Base-by-base conservation (phyloP, 2,797 vertebrate genomes). In the Allobates femoralis region DNA sequence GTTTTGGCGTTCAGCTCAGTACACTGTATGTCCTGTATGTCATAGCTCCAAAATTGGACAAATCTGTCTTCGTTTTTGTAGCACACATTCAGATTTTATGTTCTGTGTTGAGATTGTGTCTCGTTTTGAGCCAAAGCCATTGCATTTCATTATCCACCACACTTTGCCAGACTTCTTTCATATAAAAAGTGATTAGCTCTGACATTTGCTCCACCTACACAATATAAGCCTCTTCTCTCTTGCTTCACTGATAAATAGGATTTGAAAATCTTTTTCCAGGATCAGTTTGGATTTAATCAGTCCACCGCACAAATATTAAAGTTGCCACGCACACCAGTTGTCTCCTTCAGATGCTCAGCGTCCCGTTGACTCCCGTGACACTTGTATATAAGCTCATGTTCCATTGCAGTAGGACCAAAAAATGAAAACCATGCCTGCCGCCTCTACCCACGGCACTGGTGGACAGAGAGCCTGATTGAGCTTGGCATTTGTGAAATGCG, bases 261-360 rank as follows among this genome's bases (percentile, higher is more conserved):
- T 86, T 86, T 75, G 83, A 55, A 85, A 67, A 67, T 53, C 28
- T 80, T 69, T 73, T 74, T 74, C 50, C 62, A 26, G 14, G 41
- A 64, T 81, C 56, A n/a, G 55, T 79, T 81, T 81, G 67, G 56
- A 81, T 75, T 75, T 76, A 26, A 86, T 79, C 84, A 71, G 53
- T 50, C 50, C 32, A 41, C 6, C 18, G 26, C 46, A 80, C 53
- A 60, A 50, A 74, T 62, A 80, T 64, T 60, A 34, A 85, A 41
- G 83, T 66, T 79, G 60, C 62, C 75, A 85, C 32, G 23, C 19
- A 64, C 56, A 21, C 66, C 67, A 79, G 75, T 64, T 66, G 34
- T 69, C 55, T 75, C 26, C 62, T 51, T 56, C 83, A 79, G 75
- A 85, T 79, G 75, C 23, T 46, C 37, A 46, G 53, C 18, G 23